Evolutionary conservation across 2,797 vertebrate genomes (phyloP).

Genomic region (Hyperoplus lanceolatus): DNA sequence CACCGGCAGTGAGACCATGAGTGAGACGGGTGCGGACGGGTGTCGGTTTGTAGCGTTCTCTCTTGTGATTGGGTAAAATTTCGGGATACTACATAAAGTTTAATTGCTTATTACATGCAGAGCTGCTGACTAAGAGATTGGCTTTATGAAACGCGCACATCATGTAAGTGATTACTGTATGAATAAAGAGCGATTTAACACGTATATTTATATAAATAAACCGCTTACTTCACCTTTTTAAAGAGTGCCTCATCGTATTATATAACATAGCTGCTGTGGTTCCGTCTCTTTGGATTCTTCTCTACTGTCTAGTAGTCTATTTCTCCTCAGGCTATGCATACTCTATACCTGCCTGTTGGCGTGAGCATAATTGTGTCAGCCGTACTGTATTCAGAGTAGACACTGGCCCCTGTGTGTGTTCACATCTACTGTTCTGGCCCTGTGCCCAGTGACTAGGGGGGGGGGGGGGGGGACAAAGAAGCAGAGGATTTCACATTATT

Average conservation of each 20-base stretch:
- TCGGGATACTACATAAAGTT: too few relatives aligned
- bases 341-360: conserved; percentile 64
- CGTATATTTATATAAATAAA: too few relatives aligned
- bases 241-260: not conserved
- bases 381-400: conserved; percentile 49
- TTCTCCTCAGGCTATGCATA: conserved; percentile 56
- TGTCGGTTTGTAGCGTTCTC: too few relatives aligned
- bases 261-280: conserved; percentile 24
- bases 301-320: conserved; percentile 34
- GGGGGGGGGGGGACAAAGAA: conserved; percentile 57
- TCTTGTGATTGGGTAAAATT: too few relatives aligned
- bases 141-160: too few relatives aligned
- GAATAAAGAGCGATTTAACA: too few relatives aligned
- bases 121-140: too few relatives aligned
- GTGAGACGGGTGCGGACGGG: too few relatives aligned
- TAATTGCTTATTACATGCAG: too few relatives aligned
- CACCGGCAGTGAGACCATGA: too few relatives aligned
- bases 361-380: conserved; percentile 55
- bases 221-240: not conserved
- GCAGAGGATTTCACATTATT: conserved; percentile 73
- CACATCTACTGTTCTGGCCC: conserved; percentile 65
- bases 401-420: conserved; percentile 66
- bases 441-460: conserved; percentile 55
- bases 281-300: conserved; percentile 21
- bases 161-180: too few relatives aligned